These are phyloP conservation scores for Harpegnathos saltator DNA, from an alignment of 1,140 invertebrate species.

Conservation along the genomic window DNA sequence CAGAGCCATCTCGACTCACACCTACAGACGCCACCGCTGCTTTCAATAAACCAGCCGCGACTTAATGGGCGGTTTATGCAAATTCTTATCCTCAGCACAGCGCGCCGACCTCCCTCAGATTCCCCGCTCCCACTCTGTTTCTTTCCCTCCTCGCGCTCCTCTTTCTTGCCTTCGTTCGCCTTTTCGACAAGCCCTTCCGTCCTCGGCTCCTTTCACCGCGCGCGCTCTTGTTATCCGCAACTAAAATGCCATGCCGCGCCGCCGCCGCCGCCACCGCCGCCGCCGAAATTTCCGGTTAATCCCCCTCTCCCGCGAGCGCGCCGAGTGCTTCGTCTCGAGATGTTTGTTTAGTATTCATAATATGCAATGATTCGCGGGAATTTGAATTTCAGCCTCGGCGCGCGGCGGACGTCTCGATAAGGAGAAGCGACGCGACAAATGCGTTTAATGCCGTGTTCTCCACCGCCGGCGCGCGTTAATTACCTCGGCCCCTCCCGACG, in stretches of 20 bases:
- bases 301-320: constrained; percentile 25
- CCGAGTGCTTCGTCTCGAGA: constrained; percentile 16
- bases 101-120: constrained; percentile 41
- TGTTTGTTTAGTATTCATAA: constrained; percentile 55
- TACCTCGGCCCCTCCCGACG: background rate
- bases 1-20: constrained; percentile 76
- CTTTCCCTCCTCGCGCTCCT: constrained; percentile 30
- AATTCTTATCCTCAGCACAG: constrained; percentile 77
- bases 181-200: constrained; percentile 33
- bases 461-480: background rate
- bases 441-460: background rate
- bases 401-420: background rate
- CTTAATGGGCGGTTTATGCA: constrained; percentile 83
- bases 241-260: constrained; percentile 2
- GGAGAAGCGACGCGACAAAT: background rate
- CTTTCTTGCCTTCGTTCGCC: constrained; percentile 45
- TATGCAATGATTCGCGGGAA: constrained; percentile 19
- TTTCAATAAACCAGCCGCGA: constrained; percentile 82
- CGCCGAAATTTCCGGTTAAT: constrained; percentile 56
- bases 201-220: constrained; percentile 19
- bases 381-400: constrained; percentile 1
- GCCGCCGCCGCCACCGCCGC: too few species aligned
- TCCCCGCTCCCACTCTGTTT: constrained; percentile 3
- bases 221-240: constrained; percentile 22
- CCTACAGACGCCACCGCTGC: constrained; percentile 77